Percentiles rank a stretch among this genome's conserved stretches.
phyloP scores from a whole-genome alignment of 2,888 invertebrate genomes.

The Phanerotoma sp. region DNA sequence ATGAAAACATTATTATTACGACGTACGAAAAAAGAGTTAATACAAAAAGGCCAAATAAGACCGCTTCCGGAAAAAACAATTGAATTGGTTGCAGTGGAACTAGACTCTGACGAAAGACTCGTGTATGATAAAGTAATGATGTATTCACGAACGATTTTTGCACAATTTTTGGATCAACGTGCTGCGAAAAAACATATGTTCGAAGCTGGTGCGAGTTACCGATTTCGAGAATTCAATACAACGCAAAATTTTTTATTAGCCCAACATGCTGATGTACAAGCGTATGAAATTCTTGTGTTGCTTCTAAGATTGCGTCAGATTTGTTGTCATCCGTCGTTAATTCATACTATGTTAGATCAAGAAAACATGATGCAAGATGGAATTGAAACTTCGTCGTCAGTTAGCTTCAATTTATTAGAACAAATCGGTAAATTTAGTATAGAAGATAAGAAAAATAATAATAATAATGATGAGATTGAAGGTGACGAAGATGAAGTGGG shows the following conservation, averaged over 20 bases:
- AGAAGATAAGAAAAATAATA: too few relatives aligned
- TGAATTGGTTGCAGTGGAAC: slow-evolving; percentile 53
- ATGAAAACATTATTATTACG: slow-evolving; percentile 83
- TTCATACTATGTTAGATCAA: slow-evolving; percentile 63
- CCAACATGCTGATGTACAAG: slow-evolving; percentile 56
- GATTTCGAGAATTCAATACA: slow-evolving; percentile 44
- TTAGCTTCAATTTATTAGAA: too few relatives aligned
- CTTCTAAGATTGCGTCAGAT: slow-evolving; percentile 83
- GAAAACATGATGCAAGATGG: slow-evolving; percentile 44
- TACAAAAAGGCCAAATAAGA: slow-evolving; percentile 64
- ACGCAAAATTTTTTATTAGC: slow-evolving; percentile 42
- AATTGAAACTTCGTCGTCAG: too few relatives aligned
- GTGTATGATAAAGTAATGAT: slow-evolving; percentile 77
- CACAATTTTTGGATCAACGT: slow-evolving; percentile 73
- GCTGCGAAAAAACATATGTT: slow-evolving; percentile 64
- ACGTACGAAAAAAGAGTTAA: slow-evolving; percentile 85
- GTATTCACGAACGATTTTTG: slow-evolving; percentile 73
- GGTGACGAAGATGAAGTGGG: slow-evolving; percentile 51
- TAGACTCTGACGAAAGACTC: slow-evolving; percentile 70
- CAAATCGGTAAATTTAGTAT: too few relatives aligned
- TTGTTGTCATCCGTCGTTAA: slow-evolving; percentile 85
- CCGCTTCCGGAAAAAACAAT: slow-evolving; percentile 35
- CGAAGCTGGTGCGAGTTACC: slow-evolving; percentile 31
- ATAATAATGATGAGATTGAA: too few relatives aligned
- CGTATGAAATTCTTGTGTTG: slow-evolving; percentile 73